These are phyloP conservation scores for Phenganax stokvisi DNA, from an alignment of 92 coral and sea anemone species.

Conservation along the genomic window DNA sequence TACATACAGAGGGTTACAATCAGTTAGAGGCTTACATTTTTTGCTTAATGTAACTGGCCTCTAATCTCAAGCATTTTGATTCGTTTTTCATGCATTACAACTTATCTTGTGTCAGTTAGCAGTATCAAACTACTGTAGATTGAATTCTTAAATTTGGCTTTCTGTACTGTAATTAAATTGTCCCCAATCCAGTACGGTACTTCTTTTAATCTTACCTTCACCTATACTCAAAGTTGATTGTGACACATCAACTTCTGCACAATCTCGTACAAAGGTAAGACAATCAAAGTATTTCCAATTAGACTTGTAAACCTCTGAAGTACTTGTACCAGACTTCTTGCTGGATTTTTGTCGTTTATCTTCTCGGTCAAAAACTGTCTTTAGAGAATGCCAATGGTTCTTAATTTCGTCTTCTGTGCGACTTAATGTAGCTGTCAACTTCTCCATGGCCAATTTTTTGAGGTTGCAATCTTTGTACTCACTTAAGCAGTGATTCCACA, in stretches of 20 bases:
- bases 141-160: background rate
- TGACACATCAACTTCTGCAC: conserved; percentile 36
- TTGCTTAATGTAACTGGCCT: too few species aligned
- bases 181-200: background rate
- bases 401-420: conserved; percentile 49
- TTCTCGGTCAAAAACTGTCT: conserved; percentile 49
- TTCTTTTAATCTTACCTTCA: conserved; percentile 1
- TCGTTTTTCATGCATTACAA: background rate
- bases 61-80: too few species aligned
- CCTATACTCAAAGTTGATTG: conserved; percentile 27
- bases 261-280: conserved; percentile 24
- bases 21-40: background rate
- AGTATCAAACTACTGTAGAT: background rate
- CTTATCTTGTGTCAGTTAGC: background rate
- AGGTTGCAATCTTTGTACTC: conserved; percentile 44
- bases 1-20: background rate
- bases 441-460: conserved; percentile 41
- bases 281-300: background rate
- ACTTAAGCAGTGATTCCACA: conserved; percentile 51
- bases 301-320: conserved; percentile 34
- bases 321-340: conserved; percentile 45
- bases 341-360: conserved; percentile 41
- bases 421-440: conserved; percentile 24
- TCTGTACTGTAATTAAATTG: background rate
- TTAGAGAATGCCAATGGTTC: conserved; percentile 47